Evolutionary conservation across 2,888 invertebrate species (phyloP).

Genomic region (Pasiphila rectangulata): DNA sequence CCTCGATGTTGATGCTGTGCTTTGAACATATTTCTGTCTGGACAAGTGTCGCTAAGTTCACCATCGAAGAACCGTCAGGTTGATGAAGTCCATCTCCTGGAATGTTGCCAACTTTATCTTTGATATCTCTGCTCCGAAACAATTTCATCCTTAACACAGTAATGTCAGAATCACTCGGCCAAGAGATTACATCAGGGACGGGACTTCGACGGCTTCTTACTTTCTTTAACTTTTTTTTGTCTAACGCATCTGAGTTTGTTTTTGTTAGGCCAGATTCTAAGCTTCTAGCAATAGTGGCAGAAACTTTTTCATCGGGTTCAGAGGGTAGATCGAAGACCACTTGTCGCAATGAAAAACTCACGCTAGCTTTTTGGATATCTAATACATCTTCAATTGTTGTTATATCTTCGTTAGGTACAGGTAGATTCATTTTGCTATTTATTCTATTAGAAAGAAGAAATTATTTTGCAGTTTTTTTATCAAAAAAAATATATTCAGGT

Average conservation of each 20-base stretch:
- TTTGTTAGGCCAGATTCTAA: conserved; percentile 57
- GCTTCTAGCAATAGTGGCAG: conserved; percentile 52
- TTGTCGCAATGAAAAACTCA: conserved; percentile 55
- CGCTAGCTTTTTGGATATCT: conserved; percentile 70
- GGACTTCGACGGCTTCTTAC: conserved; percentile 46
- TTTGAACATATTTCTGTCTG: conserved; percentile 63
- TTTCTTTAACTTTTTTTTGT: conserved; percentile 53
- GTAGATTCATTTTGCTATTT: conserved; percentile 48
- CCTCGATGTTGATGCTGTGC: conserved; percentile 59
- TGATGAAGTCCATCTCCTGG: conserved; percentile 81
- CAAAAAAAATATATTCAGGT: conserved; percentile 43
- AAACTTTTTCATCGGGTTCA: conserved; percentile 46
- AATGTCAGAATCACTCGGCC: conserved; percentile 82
- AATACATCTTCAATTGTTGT: conserved; percentile 73
- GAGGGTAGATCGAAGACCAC: conserved; percentile 61
- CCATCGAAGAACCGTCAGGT: conserved; percentile 79
- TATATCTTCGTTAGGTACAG: conserved; percentile 39
- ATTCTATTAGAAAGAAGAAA: too few species aligned
- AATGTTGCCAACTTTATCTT: conserved; percentile 67
- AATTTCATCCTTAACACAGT: conserved; percentile 79
- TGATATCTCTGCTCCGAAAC: conserved; percentile 55
- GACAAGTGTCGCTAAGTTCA: conserved; percentile 80
- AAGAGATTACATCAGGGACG: conserved; percentile 61
- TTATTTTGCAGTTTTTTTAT: conserved; percentile 40
- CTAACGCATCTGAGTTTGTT: conserved; percentile 38